Evolutionary conservation across 1,140 invertebrate species (phyloP).

Genomic region (Bombus cullumanus): DNA sequence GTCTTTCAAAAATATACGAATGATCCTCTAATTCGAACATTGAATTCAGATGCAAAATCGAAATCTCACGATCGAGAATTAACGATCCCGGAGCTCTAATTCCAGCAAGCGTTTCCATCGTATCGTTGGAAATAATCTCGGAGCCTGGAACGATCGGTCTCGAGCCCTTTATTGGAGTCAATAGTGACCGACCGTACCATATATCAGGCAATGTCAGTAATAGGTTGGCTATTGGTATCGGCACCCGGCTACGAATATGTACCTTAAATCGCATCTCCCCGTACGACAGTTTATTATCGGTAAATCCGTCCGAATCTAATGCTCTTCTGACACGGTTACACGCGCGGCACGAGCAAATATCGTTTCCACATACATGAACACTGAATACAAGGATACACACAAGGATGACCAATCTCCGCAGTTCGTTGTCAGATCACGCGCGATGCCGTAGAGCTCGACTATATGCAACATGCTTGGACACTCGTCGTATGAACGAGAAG

Average conservation of each 20-base stretch:
- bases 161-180: constrained; percentile 7
- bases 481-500: not conserved
- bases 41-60: not conserved
- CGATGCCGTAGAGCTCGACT: not conserved
- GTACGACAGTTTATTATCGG: constrained; percentile 56
- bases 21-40: not conserved
- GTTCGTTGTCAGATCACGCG: not conserved
- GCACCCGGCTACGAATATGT: constrained; percentile 43
- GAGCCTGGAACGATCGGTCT: not conserved
- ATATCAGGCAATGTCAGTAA: constrained; percentile 14
- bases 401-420: not conserved
- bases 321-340: constrained; percentile 13
- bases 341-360: constrained; percentile 34
- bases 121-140: constrained; percentile 18
- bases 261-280: constrained; percentile 54
- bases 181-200: constrained; percentile 7
- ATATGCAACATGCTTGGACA: not conserved
- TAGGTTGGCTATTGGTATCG: constrained; percentile 22
- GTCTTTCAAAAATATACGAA: no score
- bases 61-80: not conserved
- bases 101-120: not conserved
- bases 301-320: constrained; percentile 48
- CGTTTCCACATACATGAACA: constrained; percentile 1
- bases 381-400: not conserved
- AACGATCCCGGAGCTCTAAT: not conserved